A percentile compares a stretch with the other conserved stretches of the same genome.
Conservation (phyloP, 2,888 invertebrate species). For the Listrodromus nycthemerus region DNA sequence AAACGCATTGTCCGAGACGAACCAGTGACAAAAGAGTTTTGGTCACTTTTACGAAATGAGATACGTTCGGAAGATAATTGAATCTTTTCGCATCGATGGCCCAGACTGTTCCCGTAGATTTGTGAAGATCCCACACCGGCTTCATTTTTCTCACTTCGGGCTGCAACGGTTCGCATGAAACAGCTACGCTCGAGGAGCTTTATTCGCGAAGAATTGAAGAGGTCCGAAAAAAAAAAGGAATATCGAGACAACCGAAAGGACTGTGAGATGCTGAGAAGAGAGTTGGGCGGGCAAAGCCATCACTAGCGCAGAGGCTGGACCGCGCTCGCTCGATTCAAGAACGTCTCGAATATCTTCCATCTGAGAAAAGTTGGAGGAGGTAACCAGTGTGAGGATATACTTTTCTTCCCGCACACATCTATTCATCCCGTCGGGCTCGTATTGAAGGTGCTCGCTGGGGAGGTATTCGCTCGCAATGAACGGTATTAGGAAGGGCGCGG, state of each 20-base stretch:
- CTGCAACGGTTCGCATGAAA: conserved; percentile 17
- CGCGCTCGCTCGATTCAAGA: conserved; percentile 2
- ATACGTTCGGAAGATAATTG: no score
- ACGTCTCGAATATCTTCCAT: conserved; percentile 15
- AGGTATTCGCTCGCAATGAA: conserved; percentile 25
- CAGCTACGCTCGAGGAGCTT: conserved; percentile 27
- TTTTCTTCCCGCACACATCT: conserved; percentile 46
- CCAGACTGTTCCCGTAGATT: neutral
- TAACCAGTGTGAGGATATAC: conserved; percentile 12
- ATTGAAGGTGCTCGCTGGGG: conserved; percentile 27
- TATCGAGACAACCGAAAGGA: neutral
- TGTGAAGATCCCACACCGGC: neutral
- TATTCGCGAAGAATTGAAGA: conserved; percentile 46
- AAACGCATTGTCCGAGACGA: no score
- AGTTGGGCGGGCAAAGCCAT: conserved; percentile 12
- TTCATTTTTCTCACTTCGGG: neutral
- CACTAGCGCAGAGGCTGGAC: neutral
- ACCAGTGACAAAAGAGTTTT: no score
- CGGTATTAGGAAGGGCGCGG: conserved; percentile 16
- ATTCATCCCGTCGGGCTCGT: conserved; percentile 37
- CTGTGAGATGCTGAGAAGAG: neutral
- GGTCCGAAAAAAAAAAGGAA: conserved; percentile 28
- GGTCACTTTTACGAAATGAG: no score
- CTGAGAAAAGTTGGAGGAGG: neutral
- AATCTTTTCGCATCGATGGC: no score